Evolutionary conservation across 2,888 invertebrate genomes (phyloP), one percentile per base, ranked within the genome.

Genomic region (Laothoe populi): DNA sequence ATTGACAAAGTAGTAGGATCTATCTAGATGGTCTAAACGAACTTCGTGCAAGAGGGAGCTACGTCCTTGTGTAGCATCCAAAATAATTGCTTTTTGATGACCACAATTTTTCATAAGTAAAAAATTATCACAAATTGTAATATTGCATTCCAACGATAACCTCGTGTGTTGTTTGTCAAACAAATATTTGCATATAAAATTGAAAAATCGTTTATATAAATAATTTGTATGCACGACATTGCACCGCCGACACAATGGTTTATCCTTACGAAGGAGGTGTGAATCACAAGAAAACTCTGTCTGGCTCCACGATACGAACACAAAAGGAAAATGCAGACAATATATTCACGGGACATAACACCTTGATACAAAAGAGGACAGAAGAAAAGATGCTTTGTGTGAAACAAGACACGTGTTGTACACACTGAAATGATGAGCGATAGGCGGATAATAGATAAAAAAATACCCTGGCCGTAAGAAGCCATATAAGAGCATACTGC

Each of bases 211-310:
- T 53, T 53, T 53, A 53, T 53, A 19, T 19, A 19, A 53, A 53
- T 35, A 5, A 53, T 53, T 53, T 53, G 53, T 53, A 53, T 53
- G 53, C 53, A 53, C 31, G 53, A 35, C 53, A 26, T n/a, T 35
- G 53, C 53, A 35, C 16, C 16, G 19, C 13, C 35, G 4, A 53
- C 26, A 49, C 53, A 53, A 53, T 53, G 19, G 31, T 19, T 53
- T 53, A 35, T 53, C 35, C 53, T 35, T 53, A 53, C 53, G 26
- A 49, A 49, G 49, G 49, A 53, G 53, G 31, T 53, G 53, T 53
- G 53, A 53, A 53, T 53, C 53, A 53, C 19, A 53, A 53, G 35
- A 53, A 35, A 53, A 53, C 49, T 26, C 26, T 35, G 53, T 53
- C 53, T 53, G 53, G 53, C 53, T 35, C 10, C 53, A 53, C 19